phyloP scores from a whole-genome alignment of 2,797 vertebrate species.

The Onychomys leucogaster region DNA sequence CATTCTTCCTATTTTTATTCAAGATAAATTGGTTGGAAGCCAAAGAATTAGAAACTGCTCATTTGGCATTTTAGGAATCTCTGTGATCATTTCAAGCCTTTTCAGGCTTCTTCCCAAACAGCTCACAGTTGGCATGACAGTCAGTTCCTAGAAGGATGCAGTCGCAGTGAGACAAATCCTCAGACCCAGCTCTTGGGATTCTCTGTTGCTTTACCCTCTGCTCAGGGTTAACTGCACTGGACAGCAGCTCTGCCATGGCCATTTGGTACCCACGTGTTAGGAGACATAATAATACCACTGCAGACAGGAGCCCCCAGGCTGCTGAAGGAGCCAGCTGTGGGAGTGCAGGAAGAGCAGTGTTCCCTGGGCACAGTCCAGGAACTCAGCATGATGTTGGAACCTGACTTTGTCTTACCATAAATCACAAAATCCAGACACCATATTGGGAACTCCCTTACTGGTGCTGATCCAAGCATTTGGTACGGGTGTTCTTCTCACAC shows the following conservation, averaged over 20 bases:
- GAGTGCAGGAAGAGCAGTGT: not conserved
- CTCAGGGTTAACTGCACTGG: not conserved
- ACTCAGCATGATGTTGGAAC: not conserved
- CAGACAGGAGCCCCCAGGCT: not conserved
- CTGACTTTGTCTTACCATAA: slow-evolving; percentile 2
- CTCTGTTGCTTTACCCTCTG: not conserved
- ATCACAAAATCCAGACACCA: slow-evolving; percentile 15
- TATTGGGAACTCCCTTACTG: not conserved
- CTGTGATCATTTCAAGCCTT: not conserved
- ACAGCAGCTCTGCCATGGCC: not conserved
- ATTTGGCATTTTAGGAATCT: slow-evolving; percentile 6
- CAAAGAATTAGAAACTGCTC: slow-evolving; percentile 42
- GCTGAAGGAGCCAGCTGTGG: not conserved
- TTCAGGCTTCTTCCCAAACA: not conserved
- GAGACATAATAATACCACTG: not conserved
- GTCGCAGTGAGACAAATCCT: not conserved
- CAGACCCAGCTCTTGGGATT: not conserved
- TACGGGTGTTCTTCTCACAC: not conserved
- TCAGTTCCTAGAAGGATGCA: not conserved
- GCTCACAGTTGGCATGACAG: not conserved
- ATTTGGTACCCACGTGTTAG: not conserved
- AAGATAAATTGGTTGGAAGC: not conserved
- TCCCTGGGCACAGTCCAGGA: not conserved
- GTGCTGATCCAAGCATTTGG: not conserved
- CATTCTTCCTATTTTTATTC: slow-evolving; percentile 18